Conservation (phyloP, 2,113 vertebrate genomes). For the Nyctibius bracteatus region DNA sequence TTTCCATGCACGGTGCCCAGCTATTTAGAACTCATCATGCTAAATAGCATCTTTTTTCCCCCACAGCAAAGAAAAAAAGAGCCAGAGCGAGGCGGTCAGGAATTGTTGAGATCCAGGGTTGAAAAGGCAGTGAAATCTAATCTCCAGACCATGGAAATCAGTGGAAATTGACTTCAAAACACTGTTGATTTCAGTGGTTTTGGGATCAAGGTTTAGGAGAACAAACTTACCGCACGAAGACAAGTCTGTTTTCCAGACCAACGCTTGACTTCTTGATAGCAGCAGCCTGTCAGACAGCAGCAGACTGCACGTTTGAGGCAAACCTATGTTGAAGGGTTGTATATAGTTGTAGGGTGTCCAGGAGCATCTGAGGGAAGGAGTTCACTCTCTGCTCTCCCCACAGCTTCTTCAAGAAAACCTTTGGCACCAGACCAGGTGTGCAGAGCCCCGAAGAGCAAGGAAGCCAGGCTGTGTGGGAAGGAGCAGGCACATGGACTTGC, state of each 20-base stretch:
- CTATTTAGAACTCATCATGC: not conserved
- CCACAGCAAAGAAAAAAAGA: not conserved
- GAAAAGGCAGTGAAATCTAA: constrained; percentile 23
- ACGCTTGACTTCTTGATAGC: not conserved
- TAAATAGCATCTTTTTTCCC: not conserved
- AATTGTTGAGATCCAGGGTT: not conserved
- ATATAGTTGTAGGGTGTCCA: not conserved
- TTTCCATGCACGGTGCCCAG: not conserved
- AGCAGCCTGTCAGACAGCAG: not conserved
- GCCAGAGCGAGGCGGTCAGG: not conserved
- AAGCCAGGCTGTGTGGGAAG: not conserved
- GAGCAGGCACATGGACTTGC: not conserved
- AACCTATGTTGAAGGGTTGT: not conserved
- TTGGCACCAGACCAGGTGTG: not conserved
- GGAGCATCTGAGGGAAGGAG: not conserved
- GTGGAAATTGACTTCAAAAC: not conserved
- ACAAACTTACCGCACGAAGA: not conserved
- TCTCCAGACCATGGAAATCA: not conserved
- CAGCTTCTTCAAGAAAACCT: not conserved
- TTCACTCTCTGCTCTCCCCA: not conserved
- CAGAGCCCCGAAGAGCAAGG: not conserved
- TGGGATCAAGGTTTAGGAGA: not conserved
- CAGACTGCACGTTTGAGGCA: not conserved
- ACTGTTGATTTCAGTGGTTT: not conserved
- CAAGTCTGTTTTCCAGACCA: not conserved